Evolutionary conservation across 2,113 vertebrate genomes (phyloP), one percentile per base, ranked within the genome.

Genomic region (Cyphomyrus plagiostoma): DNA sequence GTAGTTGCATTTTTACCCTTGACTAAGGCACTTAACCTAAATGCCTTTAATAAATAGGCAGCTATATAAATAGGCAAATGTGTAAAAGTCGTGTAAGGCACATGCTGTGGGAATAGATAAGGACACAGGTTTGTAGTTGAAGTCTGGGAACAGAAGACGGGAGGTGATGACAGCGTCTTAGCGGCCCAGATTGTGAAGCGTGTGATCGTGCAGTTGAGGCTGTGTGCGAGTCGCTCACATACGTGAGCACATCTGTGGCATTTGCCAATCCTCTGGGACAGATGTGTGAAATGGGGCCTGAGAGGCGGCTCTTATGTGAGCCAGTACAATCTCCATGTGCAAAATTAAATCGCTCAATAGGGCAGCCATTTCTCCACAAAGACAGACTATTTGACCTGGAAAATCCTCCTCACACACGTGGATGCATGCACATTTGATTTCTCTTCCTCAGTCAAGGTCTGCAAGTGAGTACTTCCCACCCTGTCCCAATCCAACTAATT

Each of bases 401-500:
- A 88, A 74, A 46, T 58, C 39, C 86, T 26, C 86, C 11, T 53
- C 80, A 62, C 53, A 58, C 39, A 48, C 62, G 50, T 74, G 17
- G 49, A 89, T 35, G 35, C 17, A 42, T 35, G 4, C 26, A 39
- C 46, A 6, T 35, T 56, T 49, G 39, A n/a, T 66, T 30, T 39
- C 74, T 35, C 39, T 66, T 35, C 46, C 45, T 56, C 35, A 89
- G n/a, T 56, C 42, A 56, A 45, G 48, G 50, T n/a, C 35, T 42
- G 15, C 15, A 42, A 42, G 8, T 66, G 50, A 30, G 70, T 49
- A 30, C 52, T 56, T 77, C 66, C 49, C 39, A 15, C 45, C 49
- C 90, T 15, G 56, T 50, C 84, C 88, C 58, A 46, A 48, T 89
- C 86, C 84, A 45, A 91, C 85, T 91, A 89, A 89, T 89, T 87